Evolutionary conservation across 2,888 invertebrate genomes (phyloP).

Genomic region (Fabriciana adippe): DNA sequence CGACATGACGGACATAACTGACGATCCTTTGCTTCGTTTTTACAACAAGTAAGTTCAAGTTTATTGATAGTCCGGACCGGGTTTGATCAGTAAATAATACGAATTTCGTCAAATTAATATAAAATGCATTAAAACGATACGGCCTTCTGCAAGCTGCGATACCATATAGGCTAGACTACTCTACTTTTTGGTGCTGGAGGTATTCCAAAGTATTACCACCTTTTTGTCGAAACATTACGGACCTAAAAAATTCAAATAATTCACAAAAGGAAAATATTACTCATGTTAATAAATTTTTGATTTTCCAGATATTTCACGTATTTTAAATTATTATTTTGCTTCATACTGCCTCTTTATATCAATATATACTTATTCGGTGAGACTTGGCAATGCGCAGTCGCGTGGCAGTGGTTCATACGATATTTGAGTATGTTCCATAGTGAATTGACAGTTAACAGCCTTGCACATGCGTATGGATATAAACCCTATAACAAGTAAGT

Average conservation of each 20-base stretch:
- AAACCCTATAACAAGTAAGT: constrained; percentile 74
- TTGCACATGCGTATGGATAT: constrained; percentile 89
- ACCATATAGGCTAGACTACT: no score
- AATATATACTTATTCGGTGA: constrained; percentile 89
- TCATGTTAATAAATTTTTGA: no score
- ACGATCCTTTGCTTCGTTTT: constrained; percentile 87
- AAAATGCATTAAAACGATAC: no score
- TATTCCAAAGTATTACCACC: no score
- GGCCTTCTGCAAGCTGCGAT: no score
- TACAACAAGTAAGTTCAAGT: constrained; percentile 85
- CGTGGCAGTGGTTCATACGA: constrained; percentile 87
- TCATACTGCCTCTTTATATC: constrained; percentile 86
- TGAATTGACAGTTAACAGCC: constrained; percentile 94
- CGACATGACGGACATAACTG: constrained; percentile 88
- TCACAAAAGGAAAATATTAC: no score
- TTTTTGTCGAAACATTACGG: no score
- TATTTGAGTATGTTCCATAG: constrained; percentile 90
- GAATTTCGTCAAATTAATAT: no score
- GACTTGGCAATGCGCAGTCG: constrained; percentile 84
- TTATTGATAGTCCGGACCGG: background rate
- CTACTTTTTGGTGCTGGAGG: no score
- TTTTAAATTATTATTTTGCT: constrained; percentile 87
- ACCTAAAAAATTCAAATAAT: no score
- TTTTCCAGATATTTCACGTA: constrained; percentile 83
- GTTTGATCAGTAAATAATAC: background rate